phyloP scores from a whole-genome alignment of 1,140 invertebrate genomes.

The Cephus cinctus region DNA sequence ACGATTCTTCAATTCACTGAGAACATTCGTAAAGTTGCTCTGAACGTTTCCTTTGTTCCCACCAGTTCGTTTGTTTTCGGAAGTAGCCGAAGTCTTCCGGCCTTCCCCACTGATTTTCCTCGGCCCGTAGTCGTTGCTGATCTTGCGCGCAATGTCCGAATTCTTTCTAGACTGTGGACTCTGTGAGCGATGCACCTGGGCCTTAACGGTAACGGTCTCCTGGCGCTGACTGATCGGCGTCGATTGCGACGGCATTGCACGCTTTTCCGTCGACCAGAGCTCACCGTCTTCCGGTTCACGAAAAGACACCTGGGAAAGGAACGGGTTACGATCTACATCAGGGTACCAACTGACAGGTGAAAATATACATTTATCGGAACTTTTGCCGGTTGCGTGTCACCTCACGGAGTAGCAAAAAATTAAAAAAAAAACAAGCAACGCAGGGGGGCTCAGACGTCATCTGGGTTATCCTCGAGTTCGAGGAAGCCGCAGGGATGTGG shows the following conservation, averaged over 20 bases:
- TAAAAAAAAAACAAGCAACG: slow-evolving; percentile 2
- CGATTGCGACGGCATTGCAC: slow-evolving; percentile 26
- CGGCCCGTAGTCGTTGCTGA: slow-evolving; percentile 38
- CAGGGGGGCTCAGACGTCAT: no score
- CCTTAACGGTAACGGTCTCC: slow-evolving; percentile 52
- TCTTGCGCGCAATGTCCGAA: slow-evolving; percentile 35
- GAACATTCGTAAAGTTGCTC: slow-evolving; percentile 59
- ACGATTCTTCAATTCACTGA: slow-evolving; percentile 59
- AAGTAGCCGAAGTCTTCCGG: slow-evolving; percentile 22
- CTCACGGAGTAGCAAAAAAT: no score
- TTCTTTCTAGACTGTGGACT: slow-evolving; percentile 48
- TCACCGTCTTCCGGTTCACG: slow-evolving; percentile 43
- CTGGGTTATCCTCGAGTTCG: no score
- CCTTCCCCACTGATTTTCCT: slow-evolving; percentile 45
- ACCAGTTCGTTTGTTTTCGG: slow-evolving; percentile 36
- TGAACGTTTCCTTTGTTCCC: slow-evolving; percentile 49
- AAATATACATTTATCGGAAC: no score
- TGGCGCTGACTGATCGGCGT: slow-evolving; percentile 36
- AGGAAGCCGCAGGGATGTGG: no score
- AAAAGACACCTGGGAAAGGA: slow-evolving; percentile 31
- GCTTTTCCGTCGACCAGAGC: slow-evolving; percentile 40
- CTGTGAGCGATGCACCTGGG: slow-evolving; percentile 56
- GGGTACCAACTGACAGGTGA: not conserved
- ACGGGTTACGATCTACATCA: not conserved
- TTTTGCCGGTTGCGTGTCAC: no score